These are phyloP conservation scores for Semnornis frantzii DNA, from an alignment of 2,113 vertebrate genomes.

Conservation along the genomic window DNA sequence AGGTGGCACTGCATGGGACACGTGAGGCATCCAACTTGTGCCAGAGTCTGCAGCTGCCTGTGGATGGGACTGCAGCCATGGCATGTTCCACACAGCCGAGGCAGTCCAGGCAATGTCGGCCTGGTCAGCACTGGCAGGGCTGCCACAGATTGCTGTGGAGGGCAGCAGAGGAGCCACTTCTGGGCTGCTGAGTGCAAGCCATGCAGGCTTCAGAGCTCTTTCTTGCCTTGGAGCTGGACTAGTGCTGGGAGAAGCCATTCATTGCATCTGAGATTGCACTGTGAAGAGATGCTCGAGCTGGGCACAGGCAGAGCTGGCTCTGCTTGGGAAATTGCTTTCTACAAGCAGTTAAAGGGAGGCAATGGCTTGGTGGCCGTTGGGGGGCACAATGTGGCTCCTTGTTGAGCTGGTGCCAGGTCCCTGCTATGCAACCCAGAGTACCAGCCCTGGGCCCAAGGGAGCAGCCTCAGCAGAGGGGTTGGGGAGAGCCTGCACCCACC, in stretches of 20 bases:
- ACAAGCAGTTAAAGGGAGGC: conserved; percentile 22
- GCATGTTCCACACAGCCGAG: neutral
- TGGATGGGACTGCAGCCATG: neutral
- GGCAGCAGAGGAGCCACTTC: neutral
- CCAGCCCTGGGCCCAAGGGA: neutral
- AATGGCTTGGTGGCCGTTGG: neutral
- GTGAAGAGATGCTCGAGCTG: conserved; percentile 26
- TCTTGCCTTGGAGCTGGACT: neutral
- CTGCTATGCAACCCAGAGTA: neutral
- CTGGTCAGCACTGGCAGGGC: neutral
- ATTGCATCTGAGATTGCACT: neutral
- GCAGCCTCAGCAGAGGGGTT: neutral
- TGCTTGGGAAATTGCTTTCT: conserved; percentile 43
- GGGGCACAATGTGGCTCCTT: neutral
- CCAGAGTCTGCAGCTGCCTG: neutral
- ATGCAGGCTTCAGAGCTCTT: neutral
- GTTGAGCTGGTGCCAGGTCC: neutral
- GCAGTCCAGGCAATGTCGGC: neutral
- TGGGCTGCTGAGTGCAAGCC: neutral
- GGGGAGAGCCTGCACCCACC: accelerated
- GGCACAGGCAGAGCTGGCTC: neutral
- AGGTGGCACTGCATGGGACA: accelerated
- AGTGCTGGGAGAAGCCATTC: conserved; percentile 25
- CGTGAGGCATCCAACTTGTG: neutral
- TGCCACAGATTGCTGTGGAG: neutral